Evolutionary conservation across 2,888 invertebrate species (phyloP), one percentile per base, ranked within the genome.

Genomic region (Iphiclides podalirius): DNA sequence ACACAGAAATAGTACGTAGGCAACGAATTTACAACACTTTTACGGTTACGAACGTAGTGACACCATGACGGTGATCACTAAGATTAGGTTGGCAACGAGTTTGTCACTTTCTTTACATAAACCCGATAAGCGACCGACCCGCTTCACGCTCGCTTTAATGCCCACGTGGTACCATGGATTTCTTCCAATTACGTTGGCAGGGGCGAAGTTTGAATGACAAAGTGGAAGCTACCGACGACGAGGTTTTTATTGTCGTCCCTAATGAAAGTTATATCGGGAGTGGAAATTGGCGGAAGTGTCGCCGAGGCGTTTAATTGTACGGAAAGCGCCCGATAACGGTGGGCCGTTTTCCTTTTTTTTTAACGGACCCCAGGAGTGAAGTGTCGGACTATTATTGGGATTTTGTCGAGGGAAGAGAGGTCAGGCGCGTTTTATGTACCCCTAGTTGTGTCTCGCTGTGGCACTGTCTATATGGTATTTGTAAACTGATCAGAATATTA

Each of bases 111-210:
- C n/a, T n/a, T n/a, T n/a, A n/a, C n/a, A n/a, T n/a, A n/a, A n/a
- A n/a, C n/a, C n/a, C 15, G 6, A 37, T n/a, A 15, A 40, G 14
- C 16, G 28, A 40, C 40, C n/a, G 15, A 14, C 15, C 15, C 40
- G 26, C 11, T 33, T 11, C 12, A 11, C 26, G 9, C 34, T 46
- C 31, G 14, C 31, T 34, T 23, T 36, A 35, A 35, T 26, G 28
- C 13, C 43, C 39, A 31, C 36, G 46, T 52, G 47, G 42, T 46
- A 45, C 31, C 13, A 47, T 47, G 55, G 52, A 55, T 57, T 55
- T 59, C 47, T 52, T 57, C 52, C 53, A 54, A 57, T 59, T 57
- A 57, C 41, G 37, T 52, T n/a, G n/a, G 38, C 47, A 46, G 48
- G 48, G 26, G 53, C 41, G 38, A 34, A 46, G 35, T 39, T 44